Evolutionary conservation across 2,888 invertebrate species (phyloP).

Genomic region (Temnothorax ravouxi): DNA sequence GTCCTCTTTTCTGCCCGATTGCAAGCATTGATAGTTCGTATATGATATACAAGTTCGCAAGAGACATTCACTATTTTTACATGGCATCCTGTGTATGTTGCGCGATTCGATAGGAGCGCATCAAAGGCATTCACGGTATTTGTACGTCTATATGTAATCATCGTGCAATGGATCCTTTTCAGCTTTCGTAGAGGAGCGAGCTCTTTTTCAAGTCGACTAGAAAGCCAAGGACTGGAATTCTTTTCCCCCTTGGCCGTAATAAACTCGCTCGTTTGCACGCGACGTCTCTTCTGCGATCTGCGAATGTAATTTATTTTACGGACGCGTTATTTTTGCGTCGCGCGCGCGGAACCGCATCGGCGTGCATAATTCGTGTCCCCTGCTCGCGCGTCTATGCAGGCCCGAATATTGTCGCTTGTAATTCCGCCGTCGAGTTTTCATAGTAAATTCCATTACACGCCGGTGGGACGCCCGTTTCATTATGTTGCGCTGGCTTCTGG

Average conservation of each 20-base stretch:
- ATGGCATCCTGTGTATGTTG: not conserved
- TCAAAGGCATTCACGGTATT: constrained; percentile 41
- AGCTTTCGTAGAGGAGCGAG: constrained; percentile 27
- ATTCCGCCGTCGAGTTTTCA: constrained; percentile 50
- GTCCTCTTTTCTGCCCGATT: not conserved
- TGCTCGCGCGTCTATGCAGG: constrained; percentile 5
- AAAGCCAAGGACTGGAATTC: constrained; percentile 59
- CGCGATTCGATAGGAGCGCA: not conserved
- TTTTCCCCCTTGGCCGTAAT: constrained; percentile 59
- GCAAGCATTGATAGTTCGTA: too few relatives aligned
- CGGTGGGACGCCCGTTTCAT: constrained; percentile 31
- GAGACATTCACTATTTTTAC: not conserved
- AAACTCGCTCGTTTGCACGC: constrained; percentile 68
- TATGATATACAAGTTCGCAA: not conserved
- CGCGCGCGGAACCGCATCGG: constrained; percentile 42
- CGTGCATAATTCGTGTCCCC: constrained; percentile 52
- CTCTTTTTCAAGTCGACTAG: not conserved
- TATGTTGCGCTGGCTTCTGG: constrained; percentile 26
- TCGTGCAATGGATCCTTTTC: constrained; percentile 31
- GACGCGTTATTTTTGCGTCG: constrained; percentile 39
- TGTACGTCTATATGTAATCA: not conserved
- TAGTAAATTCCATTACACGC: constrained; percentile 52
- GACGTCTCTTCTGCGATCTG: constrained; percentile 46
- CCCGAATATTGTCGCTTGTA: constrained; percentile 39
- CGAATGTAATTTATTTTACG: constrained; percentile 60